Base-by-base conservation (phyloP, 2,888 invertebrate species). In the Adelphocoris suturalis region DNA sequence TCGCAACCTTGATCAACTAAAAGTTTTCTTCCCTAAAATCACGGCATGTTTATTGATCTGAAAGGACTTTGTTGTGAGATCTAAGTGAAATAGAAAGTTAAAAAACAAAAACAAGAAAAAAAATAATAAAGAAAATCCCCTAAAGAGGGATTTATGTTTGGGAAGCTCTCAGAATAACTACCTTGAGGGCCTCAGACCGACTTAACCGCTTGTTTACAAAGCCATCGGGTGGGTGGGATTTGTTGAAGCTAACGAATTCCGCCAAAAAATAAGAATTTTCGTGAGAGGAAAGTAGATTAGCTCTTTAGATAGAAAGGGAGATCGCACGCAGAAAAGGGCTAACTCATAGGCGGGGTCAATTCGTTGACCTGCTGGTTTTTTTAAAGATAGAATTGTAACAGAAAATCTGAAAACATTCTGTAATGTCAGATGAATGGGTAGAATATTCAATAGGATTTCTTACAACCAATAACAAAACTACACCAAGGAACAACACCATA, bases 231-330 rank as follows among this genome's bases (percentile, higher is more conserved):
- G 52, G 28, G 28, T 75, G 3, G 76, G 82, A 82, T 82, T 47
- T 48, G 82, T 84, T 13, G 47, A 52, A 47, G 84, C 48, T 48
- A 46, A 82, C 84, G 84, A 37, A 84, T 84, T 84, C 84, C 84
- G 11, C 13, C 28, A 11, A 57, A 19, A 57, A 28, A 14, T 16
- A 57, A 52, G 27, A 84, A 48, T 37, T n/a, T n/a, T 14, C 13
- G 23, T 1, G 27, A 13, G 37, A 12, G 37, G 19, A 28, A 28
- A 46, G 19, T 80, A 4, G 80, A 80, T 80, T 80, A 80, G 80
- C 80, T 80, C 80, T 28, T 80, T 37, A 4, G 80, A 80, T 80
- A 7, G 80, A 80, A 80, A n/a, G 37, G 28, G 37, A 46, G 28
- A 75, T 4, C 37, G 37, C 37, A 37, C 37, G 37, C 3, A 37